Evolutionary conservation across 30 jellyfish, hydroid and myxozoan species (phyloP).

Genomic region (Rhopilema esculentum): DNA sequence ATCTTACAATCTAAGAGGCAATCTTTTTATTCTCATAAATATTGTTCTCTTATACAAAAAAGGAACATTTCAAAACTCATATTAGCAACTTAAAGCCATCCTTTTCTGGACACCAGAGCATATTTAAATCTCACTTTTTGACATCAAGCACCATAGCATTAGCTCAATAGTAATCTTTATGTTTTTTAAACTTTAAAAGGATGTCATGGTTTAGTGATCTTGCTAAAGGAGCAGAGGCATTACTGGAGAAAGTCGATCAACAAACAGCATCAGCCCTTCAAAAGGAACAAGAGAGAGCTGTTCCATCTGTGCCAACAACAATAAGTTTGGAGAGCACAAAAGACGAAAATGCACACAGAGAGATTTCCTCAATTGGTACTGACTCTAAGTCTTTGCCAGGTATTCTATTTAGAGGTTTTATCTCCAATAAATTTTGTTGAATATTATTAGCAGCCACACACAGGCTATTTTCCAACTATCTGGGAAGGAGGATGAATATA

Average conservation of each 20-base stretch:
- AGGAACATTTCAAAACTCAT: no score
- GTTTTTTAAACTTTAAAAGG: background rate
- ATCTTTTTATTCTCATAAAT: no score
- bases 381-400: background rate
- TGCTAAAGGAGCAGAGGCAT: constrained; percentile 95
- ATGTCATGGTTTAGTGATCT: constrained; percentile 98
- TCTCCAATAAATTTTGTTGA: background rate
- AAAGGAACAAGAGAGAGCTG: constrained; percentile 18
- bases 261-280: constrained; percentile 93
- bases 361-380: background rate
- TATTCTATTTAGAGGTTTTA: background rate
- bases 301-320: background rate
- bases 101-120: background rate
- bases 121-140: background rate
- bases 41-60: no score
- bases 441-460: no score
- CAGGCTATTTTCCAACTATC: background rate
- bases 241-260: constrained; percentile 92
- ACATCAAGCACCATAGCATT: background rate
- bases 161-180: no score
- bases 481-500: no score
- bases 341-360: background rate
- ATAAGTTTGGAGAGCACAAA: background rate
- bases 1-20: no score
- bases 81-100: no score